A percentile compares a stretch with the other conserved stretches of the same genome.
phyloP scores from a whole-genome alignment of 2,888 invertebrate genomes.

The Lasioglossum leucozonium region DNA sequence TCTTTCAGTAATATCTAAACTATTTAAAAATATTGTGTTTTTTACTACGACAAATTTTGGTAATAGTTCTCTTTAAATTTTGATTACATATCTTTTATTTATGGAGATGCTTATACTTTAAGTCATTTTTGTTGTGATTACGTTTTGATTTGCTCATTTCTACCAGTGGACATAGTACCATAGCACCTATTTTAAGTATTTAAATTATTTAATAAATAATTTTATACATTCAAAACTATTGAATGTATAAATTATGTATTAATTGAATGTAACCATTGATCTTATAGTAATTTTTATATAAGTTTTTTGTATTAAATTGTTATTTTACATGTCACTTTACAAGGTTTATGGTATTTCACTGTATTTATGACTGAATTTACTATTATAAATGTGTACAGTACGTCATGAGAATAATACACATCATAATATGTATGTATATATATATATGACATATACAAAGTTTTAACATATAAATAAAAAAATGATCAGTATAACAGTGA shows the following conservation, averaged over 20 bases:
- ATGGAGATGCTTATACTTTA: constrained; percentile 15
- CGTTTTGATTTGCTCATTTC: constrained; percentile 40
- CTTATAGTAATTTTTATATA: constrained; percentile 18
- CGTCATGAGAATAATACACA: constrained; percentile 32
- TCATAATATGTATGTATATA: constrained; percentile 61
- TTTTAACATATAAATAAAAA: constrained; percentile 42
- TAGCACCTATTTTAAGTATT: constrained; percentile 15
- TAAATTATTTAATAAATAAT: constrained; percentile 21
- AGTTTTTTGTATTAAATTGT: constrained; percentile 33
- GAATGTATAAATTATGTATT: constrained; percentile 14
- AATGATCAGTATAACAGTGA: constrained; percentile 28
- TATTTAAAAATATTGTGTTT: background rate
- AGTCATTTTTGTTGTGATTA: constrained; percentile 46
- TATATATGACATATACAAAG: constrained; percentile 53
- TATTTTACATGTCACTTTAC: constrained; percentile 36
- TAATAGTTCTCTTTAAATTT: constrained; percentile 10
- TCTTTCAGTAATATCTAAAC: constrained; percentile 1
- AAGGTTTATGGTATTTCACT: constrained; percentile 51
- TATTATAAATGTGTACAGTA: constrained; percentile 52
- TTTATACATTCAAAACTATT: constrained; percentile 1
- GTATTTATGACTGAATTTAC: constrained; percentile 35
- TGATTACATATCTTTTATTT: constrained; percentile 33
- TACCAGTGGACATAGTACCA: background rate
- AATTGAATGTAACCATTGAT: constrained; percentile 13
- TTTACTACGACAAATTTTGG: background rate